Conservation (phyloP, 2,888 invertebrate genomes). For the Caenorhabditis virilis region DNA sequence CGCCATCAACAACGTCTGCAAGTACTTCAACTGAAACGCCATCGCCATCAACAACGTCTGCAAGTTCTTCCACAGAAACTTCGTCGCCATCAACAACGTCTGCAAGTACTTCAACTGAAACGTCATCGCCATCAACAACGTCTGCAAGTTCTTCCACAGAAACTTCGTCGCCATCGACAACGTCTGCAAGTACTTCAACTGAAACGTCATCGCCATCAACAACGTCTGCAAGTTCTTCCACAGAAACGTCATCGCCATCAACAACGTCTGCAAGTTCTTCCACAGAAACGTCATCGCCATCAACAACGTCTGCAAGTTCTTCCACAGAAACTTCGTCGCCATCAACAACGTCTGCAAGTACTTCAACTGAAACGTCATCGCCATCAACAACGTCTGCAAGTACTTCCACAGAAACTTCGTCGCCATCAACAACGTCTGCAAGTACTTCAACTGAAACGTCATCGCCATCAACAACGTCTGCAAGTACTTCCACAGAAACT, state of each 20-base stretch:
- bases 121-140: constrained; percentile 9
- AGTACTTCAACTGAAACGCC: constrained; percentile 14
- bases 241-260: constrained; percentile 2
- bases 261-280: too few species aligned
- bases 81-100: constrained; percentile 5
- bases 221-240: not conserved
- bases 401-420: constrained; percentile 6
- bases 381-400: constrained; percentile 10
- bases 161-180: constrained; percentile 1
- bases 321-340: not conserved
- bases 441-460: too few species aligned
- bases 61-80: constrained; percentile 10
- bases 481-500: too few species aligned
- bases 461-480: too few species aligned
- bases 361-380: constrained; percentile 2
- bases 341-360: constrained; percentile 3
- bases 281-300: not conserved
- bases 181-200: constrained; percentile 9
- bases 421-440: too few species aligned
- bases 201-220: constrained; percentile 10
- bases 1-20: constrained; percentile 6
- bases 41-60: constrained; percentile 6
- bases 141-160: constrained; percentile 3
- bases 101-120: constrained; percentile 7
- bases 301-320: constrained; percentile 1